Evolutionary conservation across 1,140 invertebrate species (phyloP), one percentile per base, ranked within the genome.

Genomic region (Tetraneura akinire): DNA sequence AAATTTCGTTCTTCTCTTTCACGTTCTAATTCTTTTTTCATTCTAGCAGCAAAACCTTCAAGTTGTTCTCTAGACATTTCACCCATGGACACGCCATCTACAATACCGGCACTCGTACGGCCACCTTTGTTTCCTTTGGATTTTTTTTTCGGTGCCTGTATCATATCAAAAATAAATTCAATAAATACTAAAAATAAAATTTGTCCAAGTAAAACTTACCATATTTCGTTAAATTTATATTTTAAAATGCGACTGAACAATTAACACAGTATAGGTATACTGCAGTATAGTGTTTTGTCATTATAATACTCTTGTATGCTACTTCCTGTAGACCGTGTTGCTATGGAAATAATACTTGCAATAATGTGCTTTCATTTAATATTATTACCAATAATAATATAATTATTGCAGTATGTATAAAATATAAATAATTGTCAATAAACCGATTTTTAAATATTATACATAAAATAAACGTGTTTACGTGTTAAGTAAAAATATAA

Each of bases 1-100:
- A 93, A 97, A 86, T 98, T 98, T 82, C 96, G 87, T 86, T 98
- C 96, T 86, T 98, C 96, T 83, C 96, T 88, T 86, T 98, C 96
- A 62, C 94, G 90, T 84, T 98, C 96, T 84, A 97, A 88, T 87
- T 98, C 95, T 83, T 96, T 94, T 84, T 94, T 91, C n/a, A 98
- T 90, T 83, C 91, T 90, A 37, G 92, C 87, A 11, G 94, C 91
- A 84, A 97, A 96, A 80, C 92, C 90, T 86, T 97, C 94, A 60
- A 98, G 87, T 87, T 97, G 95, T 85, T 98, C 96, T 84, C 95
- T 90, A 23, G 91, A 92, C 96, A 98, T 98, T 85, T 96, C 92
- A 18, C 93, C 91, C 26, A 95, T 96, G 53, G 96, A 91, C 11
- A 96, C 91, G 55, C 95, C 95, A 23, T 97, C 95, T 80, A 97